Evolutionary conservation across 53 echinoderm and acorn worm genomes (phyloP).

Genomic region (Astropecten irregularis): DNA sequence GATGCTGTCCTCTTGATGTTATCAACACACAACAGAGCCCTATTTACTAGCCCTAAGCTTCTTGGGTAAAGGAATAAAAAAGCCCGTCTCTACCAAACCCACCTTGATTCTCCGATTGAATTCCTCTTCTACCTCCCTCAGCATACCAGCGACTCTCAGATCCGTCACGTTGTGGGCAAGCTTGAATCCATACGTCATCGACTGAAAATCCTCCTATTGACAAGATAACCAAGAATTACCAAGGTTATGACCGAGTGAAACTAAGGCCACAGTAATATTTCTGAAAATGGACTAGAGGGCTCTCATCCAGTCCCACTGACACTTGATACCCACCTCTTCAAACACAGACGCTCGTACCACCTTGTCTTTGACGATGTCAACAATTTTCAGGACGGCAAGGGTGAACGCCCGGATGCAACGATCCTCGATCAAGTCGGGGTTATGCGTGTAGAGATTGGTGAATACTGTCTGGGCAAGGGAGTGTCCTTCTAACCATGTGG

Average conservation of each 20-base stretch:
- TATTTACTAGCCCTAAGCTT: too few relatives aligned
- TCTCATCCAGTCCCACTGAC: too few relatives aligned
- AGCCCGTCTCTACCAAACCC: too few relatives aligned
- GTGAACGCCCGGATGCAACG: conserved; percentile 84
- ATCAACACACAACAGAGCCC: too few relatives aligned
- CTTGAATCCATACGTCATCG: conserved; percentile 96
- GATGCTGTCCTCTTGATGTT: too few relatives aligned
- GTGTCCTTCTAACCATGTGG: conserved; percentile 96
- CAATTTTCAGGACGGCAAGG: conserved; percentile 82
- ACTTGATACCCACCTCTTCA: conserved; percentile 99
- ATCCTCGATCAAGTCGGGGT: conserved; percentile 89
- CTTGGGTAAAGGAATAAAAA: too few relatives aligned
- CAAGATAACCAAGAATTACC: too few relatives aligned
- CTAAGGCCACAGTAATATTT: too few relatives aligned
- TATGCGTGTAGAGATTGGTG: conserved; percentile 95
- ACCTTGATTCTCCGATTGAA: conserved; percentile 91
- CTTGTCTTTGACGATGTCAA: conserved; percentile 92
- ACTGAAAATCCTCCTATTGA: conserved; percentile 95
- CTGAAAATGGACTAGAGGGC: too few relatives aligned
- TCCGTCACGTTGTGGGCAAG: conserved; percentile 90
- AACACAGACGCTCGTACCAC: conserved; percentile 90
- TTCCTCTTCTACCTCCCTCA: conserved; percentile 94
- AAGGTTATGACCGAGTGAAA: too few relatives aligned
- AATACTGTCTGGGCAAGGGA: conserved; percentile 98
- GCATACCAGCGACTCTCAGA: conserved; percentile 89